phyloP scores from a whole-genome alignment of 2,797 vertebrate species.

The Varecia variegata region DNA sequence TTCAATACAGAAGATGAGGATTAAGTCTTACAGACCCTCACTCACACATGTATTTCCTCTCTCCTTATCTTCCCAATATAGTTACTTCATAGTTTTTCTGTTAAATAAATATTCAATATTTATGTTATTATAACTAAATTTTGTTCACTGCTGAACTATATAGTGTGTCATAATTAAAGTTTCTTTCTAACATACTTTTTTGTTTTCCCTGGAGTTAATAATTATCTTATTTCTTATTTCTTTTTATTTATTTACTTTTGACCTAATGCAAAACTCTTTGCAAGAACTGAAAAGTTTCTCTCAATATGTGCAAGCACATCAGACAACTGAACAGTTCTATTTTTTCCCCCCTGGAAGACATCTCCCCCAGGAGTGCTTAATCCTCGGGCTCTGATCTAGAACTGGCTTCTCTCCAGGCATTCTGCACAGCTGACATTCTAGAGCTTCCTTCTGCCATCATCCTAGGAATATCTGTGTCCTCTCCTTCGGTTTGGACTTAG shows the following conservation, averaged over 20 bases:
- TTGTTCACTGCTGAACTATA: not conserved
- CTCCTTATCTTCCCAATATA: not conserved
- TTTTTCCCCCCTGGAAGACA: not conserved
- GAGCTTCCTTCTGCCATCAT: not conserved
- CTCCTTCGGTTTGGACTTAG: not conserved
- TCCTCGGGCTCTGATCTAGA: not conserved
- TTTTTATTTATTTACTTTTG: not conserved
- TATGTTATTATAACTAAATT: not conserved
- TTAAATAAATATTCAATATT: not conserved
- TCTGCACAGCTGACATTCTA: not conserved
- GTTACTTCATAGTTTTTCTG: not conserved
- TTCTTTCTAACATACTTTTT: not conserved
- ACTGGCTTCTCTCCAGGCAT: not conserved
- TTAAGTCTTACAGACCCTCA: not conserved
- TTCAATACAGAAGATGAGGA: not conserved
- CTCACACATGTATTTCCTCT: not conserved
- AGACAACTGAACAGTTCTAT: not conserved
- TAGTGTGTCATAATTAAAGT: not conserved
- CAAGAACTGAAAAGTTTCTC: not conserved
- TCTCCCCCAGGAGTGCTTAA: not conserved
- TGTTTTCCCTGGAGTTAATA: not conserved
- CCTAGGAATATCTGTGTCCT: not conserved
- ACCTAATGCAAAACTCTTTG: not conserved
- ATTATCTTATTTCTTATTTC: not conserved
- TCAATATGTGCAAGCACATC: not conserved